These are phyloP conservation scores for Cynodonichthys magdalenae DNA, from an alignment of 2,797 vertebrate genomes.

Conservation along the genomic window DNA sequence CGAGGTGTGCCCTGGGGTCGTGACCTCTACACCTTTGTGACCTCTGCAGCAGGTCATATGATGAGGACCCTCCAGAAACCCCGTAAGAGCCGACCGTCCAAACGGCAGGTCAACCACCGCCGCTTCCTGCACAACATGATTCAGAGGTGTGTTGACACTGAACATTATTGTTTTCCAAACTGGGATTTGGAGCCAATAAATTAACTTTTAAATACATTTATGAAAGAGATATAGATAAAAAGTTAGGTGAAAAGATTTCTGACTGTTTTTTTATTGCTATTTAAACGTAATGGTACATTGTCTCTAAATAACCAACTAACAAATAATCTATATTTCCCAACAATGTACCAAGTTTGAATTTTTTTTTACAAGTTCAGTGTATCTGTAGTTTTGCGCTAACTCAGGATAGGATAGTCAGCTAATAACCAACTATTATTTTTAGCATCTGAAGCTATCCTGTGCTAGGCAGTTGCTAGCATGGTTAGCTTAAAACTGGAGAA, in stretches of 20 bases:
- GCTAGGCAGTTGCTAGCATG: too few species aligned
- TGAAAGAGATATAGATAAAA: neutral
- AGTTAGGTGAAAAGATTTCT: neutral
- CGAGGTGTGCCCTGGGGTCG: slow-evolving; percentile 78
- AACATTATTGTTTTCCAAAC: neutral
- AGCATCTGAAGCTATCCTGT: too few species aligned
- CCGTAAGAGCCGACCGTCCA: slow-evolving; percentile 78
- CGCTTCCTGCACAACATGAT: slow-evolving; percentile 93
- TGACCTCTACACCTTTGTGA: slow-evolving; percentile 90
- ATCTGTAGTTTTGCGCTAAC: too few species aligned
- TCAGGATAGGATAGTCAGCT: too few species aligned
- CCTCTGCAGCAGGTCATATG: slow-evolving; percentile 86
- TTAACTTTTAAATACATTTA: neutral
- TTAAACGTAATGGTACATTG: too few species aligned
- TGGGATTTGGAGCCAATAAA: neutral
- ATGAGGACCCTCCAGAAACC: slow-evolving; percentile 87
- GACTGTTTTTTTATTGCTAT: too few species aligned
- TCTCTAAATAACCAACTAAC: too few species aligned
- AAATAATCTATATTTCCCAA: too few species aligned
- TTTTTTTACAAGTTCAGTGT: too few species aligned
- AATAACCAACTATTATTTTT: too few species aligned
- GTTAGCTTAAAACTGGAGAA: too few species aligned
- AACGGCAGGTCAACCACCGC: slow-evolving; percentile 89
- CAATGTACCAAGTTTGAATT: too few species aligned
- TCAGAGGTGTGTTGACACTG: slow-evolving; percentile 78